A percentile compares a stretch with the other conserved stretches of the same genome.
Conservation (phyloP, 1,140 invertebrate species). For the Acromyrmex heyeri region DNA sequence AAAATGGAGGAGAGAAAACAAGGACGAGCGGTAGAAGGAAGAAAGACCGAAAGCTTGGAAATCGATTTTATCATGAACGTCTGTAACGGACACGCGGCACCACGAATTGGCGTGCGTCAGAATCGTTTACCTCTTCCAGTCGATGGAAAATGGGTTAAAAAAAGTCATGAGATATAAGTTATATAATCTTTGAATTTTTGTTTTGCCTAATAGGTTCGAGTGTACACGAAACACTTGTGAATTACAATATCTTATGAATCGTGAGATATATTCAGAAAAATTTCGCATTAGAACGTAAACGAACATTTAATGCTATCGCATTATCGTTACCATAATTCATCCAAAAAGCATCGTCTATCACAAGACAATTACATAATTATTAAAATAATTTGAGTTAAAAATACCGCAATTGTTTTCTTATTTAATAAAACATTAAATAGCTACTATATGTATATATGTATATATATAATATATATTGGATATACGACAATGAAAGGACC, state of each 20-base stretch:
- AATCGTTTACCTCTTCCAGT: conserved; percentile 61
- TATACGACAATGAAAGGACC: neutral
- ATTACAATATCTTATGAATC: neutral
- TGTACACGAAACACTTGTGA: neutral
- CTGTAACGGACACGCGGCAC: conserved; percentile 47
- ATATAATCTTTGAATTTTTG: conserved; percentile 22
- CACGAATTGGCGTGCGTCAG: conserved; percentile 65
- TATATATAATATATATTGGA: no score
- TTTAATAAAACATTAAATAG: neutral
- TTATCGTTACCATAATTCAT: neutral
- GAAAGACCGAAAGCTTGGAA: conserved; percentile 18
- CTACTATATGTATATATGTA: no score
- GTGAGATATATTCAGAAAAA: neutral
- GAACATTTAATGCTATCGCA: neutral
- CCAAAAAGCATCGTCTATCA: neutral
- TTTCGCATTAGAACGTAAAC: neutral
- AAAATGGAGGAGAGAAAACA: conserved; percentile 13
- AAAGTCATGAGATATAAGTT: conserved; percentile 47
- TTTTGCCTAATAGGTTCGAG: neutral
- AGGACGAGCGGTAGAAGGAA: neutral
- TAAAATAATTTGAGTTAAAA: neutral
- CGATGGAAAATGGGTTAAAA: conserved; percentile 59
- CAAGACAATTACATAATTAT: neutral
- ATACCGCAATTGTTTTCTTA: neutral
- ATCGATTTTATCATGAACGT: conserved; percentile 60